Conservation (phyloP, 2,888 invertebrate species). For the Cacoxenus indagator region DNA sequence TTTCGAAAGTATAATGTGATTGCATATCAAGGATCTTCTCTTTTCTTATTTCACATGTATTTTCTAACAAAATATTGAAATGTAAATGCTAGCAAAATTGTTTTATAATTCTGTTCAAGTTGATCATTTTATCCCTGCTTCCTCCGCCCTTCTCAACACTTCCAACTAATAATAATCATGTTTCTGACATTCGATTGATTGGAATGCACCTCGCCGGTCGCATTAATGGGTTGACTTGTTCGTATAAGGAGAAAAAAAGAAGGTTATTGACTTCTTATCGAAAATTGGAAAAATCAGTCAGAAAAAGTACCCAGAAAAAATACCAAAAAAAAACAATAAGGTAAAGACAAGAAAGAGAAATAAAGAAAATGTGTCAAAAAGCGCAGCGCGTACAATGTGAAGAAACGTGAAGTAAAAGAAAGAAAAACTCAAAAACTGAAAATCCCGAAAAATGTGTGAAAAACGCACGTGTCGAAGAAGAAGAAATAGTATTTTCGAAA, state of each 20-base stretch:
- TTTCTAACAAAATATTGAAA: too few relatives aligned
- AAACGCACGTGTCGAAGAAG: neutral
- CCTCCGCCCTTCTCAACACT: neutral
- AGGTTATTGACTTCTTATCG: slow-evolving; percentile 16
- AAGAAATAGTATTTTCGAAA: neutral
- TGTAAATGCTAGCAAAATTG: too few relatives aligned
- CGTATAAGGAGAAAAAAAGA: neutral
- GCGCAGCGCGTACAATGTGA: neutral
- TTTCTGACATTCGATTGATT: neutral
- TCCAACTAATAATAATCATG: neutral
- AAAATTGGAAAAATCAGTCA: neutral
- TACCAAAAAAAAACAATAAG: neutral
- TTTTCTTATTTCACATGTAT: too few relatives aligned
- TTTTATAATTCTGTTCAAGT: neutral
- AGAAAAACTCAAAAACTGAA: neutral
- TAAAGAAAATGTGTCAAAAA: neutral
- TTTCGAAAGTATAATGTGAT: too few relatives aligned
- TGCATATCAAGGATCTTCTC: too few relatives aligned
- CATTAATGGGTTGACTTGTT: neutral
- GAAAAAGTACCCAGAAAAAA: too few relatives aligned
- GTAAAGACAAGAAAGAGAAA: neutral
- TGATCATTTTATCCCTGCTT: neutral
- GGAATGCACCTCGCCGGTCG: neutral
- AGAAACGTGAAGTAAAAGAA: neutral
- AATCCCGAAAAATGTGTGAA: neutral